Conservation (phyloP, 1,140 invertebrate species). For the Magallana gigas region DNA sequence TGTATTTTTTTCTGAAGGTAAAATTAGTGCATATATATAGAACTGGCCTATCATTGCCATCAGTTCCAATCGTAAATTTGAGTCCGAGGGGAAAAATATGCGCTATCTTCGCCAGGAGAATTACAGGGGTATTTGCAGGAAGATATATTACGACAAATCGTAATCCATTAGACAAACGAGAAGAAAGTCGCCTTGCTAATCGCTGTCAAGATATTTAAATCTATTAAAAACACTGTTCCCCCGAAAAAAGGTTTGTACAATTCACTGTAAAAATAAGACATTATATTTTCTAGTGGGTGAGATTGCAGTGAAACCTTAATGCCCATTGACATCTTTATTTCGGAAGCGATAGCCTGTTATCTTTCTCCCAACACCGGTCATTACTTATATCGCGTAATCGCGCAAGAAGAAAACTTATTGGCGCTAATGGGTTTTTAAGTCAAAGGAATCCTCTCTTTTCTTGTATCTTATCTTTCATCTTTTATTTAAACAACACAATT, state of each 20-base stretch:
- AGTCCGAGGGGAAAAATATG: background rate
- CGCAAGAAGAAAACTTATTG: background rate
- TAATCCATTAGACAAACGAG: slow-evolving; percentile 23
- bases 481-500: too few relatives aligned
- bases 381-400: background rate
- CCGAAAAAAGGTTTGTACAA: slow-evolving; percentile 1
- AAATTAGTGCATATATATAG: background rate
- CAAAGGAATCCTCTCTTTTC: too few relatives aligned
- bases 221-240: background rate
- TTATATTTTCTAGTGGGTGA: background rate
- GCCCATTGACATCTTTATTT: slow-evolving; percentile 5
- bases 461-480: too few relatives aligned
- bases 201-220: slow-evolving; percentile 16
- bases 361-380: background rate
- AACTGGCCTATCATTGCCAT: too few relatives aligned
- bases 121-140: background rate
- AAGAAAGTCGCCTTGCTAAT: background rate
- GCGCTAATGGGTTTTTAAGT: too few relatives aligned
- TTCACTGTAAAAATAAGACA: background rate
- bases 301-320: slow-evolving; percentile 12
- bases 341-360: slow-evolving; percentile 1
- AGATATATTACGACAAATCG: background rate
- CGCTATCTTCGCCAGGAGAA: background rate
- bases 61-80: background rate
- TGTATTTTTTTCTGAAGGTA: background rate